Conservation (phyloP, 2,113 vertebrate genomes). For the Chlamydotis undulata region DNA sequence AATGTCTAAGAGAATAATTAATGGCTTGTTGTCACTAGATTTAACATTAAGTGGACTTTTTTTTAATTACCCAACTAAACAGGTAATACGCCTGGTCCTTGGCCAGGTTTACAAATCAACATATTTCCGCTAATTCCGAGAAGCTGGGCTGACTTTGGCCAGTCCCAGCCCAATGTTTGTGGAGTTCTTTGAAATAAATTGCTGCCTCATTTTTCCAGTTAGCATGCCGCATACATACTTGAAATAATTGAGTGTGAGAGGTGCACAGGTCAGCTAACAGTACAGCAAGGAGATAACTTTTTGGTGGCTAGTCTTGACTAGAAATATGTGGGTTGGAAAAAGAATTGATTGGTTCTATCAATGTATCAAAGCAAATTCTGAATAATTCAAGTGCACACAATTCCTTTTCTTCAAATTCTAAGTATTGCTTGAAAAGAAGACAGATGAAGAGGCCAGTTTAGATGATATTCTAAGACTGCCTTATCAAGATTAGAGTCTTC, state of each 20-base stretch:
- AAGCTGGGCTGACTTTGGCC: background rate
- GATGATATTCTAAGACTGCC: background rate
- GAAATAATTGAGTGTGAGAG: background rate
- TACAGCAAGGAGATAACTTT: background rate
- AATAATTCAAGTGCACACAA: background rate
- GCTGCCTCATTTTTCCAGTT: background rate
- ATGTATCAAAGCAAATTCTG: background rate
- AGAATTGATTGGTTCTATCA: background rate
- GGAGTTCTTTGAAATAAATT: background rate
- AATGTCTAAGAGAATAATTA: background rate
- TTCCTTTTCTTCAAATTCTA: background rate
- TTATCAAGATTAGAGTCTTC: background rate
- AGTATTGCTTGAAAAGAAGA: background rate
- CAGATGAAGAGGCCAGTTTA: accelerated
- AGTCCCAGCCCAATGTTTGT: background rate
- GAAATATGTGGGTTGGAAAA: background rate
- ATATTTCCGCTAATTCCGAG: background rate
- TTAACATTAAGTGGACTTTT: background rate
- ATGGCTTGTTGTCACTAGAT: background rate
- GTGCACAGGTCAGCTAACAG: background rate
- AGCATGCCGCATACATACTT: background rate
- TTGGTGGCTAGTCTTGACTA: background rate
- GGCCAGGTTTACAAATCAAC: background rate
- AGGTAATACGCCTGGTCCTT: background rate
- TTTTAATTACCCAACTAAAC: background rate